A percentile compares a stretch with the other conserved stretches of the same genome.
Evolutionary conservation across 2,113 vertebrate species (phyloP).

Genomic region (Pollachius pollachius): DNA sequence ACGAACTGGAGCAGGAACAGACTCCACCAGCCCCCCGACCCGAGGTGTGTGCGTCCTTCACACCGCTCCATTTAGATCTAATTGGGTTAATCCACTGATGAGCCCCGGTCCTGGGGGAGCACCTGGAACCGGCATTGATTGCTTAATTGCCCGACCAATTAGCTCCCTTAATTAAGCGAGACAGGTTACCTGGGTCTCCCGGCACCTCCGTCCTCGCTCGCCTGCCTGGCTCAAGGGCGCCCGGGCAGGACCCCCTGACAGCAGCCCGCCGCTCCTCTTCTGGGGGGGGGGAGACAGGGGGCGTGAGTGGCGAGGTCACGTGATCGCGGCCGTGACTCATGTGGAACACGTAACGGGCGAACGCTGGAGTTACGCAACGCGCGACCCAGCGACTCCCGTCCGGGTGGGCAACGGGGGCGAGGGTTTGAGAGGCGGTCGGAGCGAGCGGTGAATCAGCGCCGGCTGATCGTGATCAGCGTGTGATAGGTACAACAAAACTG

Average conservation of each 20-base stretch:
- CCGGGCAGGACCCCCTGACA: conserved; percentile 75
- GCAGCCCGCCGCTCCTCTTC: conserved; percentile 81
- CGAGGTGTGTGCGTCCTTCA: not conserved
- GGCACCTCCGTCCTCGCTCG: conserved; percentile 76
- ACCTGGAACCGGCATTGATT: not conserved
- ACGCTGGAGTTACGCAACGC: too few species aligned
- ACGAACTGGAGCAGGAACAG: too few species aligned
- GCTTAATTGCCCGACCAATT: too few species aligned
- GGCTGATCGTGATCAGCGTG: not conserved
- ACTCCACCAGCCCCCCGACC: too few species aligned
- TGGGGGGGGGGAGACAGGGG: conserved; percentile 43
- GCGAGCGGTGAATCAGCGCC: not conserved
- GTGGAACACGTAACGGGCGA: not conserved
- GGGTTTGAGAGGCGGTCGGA: too few species aligned
- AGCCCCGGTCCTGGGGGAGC: not conserved
- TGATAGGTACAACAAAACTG: not conserved
- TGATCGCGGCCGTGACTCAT: conserved; percentile 10
- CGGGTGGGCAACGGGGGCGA: too few species aligned
- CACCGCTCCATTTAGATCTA: too few species aligned
- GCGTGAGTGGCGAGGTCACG: conserved; percentile 2
- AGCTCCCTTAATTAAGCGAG: too few species aligned
- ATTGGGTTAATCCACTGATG: too few species aligned
- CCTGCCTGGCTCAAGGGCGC: conserved; percentile 74
- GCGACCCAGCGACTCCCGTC: too few species aligned
- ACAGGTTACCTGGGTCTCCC: conserved; percentile 70